Conservation (phyloP, 2,113 vertebrate species). For the Mesitornis unicolor region DNA sequence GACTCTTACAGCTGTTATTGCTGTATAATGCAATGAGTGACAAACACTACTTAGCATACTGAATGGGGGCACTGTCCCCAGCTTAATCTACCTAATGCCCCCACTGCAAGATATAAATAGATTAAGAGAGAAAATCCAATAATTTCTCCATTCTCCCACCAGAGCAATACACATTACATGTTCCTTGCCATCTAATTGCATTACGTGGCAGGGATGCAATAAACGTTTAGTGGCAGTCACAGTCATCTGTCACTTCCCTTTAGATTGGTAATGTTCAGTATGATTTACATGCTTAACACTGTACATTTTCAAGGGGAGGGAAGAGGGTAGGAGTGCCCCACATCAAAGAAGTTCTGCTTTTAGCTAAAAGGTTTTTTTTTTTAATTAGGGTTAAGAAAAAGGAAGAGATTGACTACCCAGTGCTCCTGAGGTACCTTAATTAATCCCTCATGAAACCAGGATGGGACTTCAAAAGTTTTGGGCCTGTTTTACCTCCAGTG, state of each 20-base stretch:
- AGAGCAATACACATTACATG: slow-evolving; percentile 75
- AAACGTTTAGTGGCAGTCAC: slow-evolving; percentile 77
- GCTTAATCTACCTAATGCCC: slow-evolving; percentile 81
- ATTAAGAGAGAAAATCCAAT: slow-evolving; percentile 84
- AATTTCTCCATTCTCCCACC: slow-evolving; percentile 76
- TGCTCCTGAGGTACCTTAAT: neutral
- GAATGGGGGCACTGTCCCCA: slow-evolving; percentile 56
- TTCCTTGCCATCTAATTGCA: slow-evolving; percentile 79
- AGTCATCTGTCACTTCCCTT: slow-evolving; percentile 78
- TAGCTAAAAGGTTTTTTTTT: neutral
- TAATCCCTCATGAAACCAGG: neutral
- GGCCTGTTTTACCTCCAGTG: neutral
- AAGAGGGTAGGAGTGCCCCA: slow-evolving; percentile 2
- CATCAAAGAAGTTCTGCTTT: neutral
- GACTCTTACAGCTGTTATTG: slow-evolving; percentile 38
- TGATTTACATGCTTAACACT: slow-evolving; percentile 71
- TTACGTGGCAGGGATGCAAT: slow-evolving; percentile 79
- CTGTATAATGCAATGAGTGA: slow-evolving; percentile 58
- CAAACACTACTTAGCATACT: slow-evolving; percentile 72
- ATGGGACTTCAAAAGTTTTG: neutral
- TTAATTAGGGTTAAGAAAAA: neutral
- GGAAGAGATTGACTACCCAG: neutral
- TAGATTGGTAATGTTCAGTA: slow-evolving; percentile 58
- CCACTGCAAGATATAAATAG: slow-evolving; percentile 78
- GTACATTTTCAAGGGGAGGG: neutral